Evolutionary conservation across 92 coral and sea anemone genomes (phyloP).

Genomic region (Heliopora coerulea): DNA sequence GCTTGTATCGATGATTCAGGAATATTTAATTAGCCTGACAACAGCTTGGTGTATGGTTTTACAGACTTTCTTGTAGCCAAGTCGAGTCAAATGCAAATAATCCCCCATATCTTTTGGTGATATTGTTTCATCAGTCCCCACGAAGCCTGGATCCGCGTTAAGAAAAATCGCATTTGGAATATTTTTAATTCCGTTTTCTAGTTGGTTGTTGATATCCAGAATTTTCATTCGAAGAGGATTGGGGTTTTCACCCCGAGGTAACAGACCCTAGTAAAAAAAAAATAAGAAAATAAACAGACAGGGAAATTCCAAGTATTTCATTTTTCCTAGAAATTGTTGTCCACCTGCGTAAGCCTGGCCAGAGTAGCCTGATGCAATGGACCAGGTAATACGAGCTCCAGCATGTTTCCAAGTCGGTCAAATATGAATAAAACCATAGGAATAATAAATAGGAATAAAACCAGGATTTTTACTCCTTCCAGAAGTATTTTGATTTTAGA

Average conservation of each 20-base stretch:
- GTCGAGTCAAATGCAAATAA: slow-evolving; percentile 78
- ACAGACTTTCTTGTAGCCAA: slow-evolving; percentile 70
- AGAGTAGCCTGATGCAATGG: no score
- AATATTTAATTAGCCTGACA: slow-evolving; percentile 71
- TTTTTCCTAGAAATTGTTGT: no score
- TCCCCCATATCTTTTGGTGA: slow-evolving; percentile 85
- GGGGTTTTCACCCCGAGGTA: slow-evolving; percentile 92
- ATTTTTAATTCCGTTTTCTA: slow-evolving; percentile 57
- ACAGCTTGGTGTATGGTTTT: slow-evolving; percentile 68
- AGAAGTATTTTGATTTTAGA: no score
- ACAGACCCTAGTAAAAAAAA: slow-evolving; percentile 60
- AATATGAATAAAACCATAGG: no score
- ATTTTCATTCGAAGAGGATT: slow-evolving; percentile 88
- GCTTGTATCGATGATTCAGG: slow-evolving; percentile 4
- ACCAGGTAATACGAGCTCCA: no score
- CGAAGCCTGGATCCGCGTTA: slow-evolving; percentile 97
- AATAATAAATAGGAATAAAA: no score
- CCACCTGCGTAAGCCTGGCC: no score
- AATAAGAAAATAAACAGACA: no score
- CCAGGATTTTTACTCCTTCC: no score
- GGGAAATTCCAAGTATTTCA: no score
- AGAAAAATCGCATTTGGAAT: slow-evolving; percentile 78
- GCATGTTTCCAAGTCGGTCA: no score
- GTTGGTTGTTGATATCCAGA: slow-evolving; percentile 76
- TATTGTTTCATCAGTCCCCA: slow-evolving; percentile 69